Evolutionary conservation across 2,113 vertebrate species (phyloP), one percentile per base, ranked within the genome.

Genomic region (Ciconia stormi): DNA sequence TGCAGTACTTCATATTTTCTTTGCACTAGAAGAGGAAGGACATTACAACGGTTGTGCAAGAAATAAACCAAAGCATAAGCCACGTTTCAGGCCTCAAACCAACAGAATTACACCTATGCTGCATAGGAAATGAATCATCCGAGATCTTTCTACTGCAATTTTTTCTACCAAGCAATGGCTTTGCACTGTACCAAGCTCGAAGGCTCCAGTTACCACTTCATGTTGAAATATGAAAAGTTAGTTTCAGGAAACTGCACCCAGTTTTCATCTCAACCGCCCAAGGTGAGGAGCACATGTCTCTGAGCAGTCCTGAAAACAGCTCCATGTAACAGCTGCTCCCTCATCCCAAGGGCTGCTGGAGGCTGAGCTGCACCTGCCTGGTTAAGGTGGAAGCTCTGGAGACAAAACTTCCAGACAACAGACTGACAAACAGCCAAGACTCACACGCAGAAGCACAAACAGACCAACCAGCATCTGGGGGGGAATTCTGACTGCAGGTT

Each of bases 51-150:
- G 78, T 94, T 96, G 71, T 80, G 94, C 89, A 97, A 96, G 73
- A 95, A 92, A 69, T 21, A 87, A 97, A 95, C 87, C 91, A 95
- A 95, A 95, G 84, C 50, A 40, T 3, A 73, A 90, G 59, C 78
- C 62, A 82, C 12, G 3, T 72, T 91, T 93, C 89, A 87, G 62
- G 81, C 91, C 84, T 72, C 79, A 93, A 44, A 94, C 89, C 89
- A 95, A 90, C 46, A 95, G 91, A 95, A 93, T 93, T 96, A 94
- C 85, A 96, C 89, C 97, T 97, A 88, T 83, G 66, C 73, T 90
- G 63, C 46, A 74, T 90, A 88, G 97, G 93, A 96, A 97, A 90
- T 97, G 97, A 97, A 93, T 96, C 95, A 97, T 93, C 91, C 18
- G 67, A 96, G 76, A 82, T 90, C 58, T 86, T 89, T 93, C 93